Evolutionary conservation across 2,888 invertebrate genomes (phyloP), one percentile per base, ranked within the genome.

Genomic region (Mycalesis mineus): DNA sequence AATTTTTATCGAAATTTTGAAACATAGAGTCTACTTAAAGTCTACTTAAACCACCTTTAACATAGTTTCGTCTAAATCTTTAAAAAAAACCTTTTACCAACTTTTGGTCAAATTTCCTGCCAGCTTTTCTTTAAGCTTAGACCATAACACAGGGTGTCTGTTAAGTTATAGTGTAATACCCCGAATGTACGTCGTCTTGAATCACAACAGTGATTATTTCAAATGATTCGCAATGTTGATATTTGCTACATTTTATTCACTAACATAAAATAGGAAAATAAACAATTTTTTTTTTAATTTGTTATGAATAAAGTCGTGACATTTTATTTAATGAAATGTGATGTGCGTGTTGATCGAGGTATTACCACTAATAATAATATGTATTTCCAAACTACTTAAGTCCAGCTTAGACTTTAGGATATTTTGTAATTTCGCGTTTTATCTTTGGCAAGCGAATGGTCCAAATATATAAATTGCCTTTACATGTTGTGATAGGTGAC

Each of bases 391-490:
- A 37, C 7, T 17, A 37, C 48, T 39, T 44, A 49, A 51, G 54
- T 62, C 65, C 62, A 63, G 59, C 57, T 57, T 63, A 60, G 59
- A 17, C 33, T 45, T 49, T 58, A 63, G 51, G 49, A 52, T 54
- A 54, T 57, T 55, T 50, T 53, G 55, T 54, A 60, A 47, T 54
- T 62, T 62, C 74, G 74, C 69, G 71, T 75, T 72, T 74, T 72
- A 77, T 79, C 72, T 76, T 81, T 82, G 42, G 83, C 85, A 84
- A 87, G 87, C 76, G 75, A 78, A 79, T 77, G 88, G 88, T 88
- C 88, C 88, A 88, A 88, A 73, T 70, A 70, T 81, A 78, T 78
- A 42, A 73, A 80, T 77, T 84, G 88, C 88, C 88, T 88, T 88
- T 87, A 68, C 83, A 80, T 82, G 88, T 88, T 88, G 88, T 88